Conservation (phyloP, 23 tunicate genomes). For the Trididemnum clinides region DNA sequence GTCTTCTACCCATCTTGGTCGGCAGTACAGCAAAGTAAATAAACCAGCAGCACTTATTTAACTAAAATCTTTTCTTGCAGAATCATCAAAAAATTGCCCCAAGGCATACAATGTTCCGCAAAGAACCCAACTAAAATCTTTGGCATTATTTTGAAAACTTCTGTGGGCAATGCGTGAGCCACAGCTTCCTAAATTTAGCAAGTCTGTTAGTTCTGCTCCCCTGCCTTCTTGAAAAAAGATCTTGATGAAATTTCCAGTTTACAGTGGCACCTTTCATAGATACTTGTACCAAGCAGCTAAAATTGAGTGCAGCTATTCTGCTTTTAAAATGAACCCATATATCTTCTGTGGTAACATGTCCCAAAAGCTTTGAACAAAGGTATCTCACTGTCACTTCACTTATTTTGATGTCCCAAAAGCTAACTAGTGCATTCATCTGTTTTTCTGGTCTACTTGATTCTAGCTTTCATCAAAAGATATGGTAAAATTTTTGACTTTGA, state of each 20-base stretch:
- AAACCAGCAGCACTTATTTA: background rate
- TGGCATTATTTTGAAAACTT: background rate
- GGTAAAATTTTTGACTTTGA: background rate
- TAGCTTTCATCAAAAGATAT: constrained; percentile 7
- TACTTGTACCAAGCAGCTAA: constrained; percentile 1
- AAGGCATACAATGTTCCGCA: background rate
- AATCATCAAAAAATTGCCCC: background rate
- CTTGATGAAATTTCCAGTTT: background rate
- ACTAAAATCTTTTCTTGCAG: constrained; percentile 24
- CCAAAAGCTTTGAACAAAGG: background rate
- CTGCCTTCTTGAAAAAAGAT: background rate
- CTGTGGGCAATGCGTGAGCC: background rate
- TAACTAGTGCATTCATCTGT: background rate
- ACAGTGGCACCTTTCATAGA: background rate
- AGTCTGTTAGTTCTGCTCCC: constrained; percentile 4
- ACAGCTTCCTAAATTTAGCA: constrained; percentile 20
- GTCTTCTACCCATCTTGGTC: constrained; percentile 26
- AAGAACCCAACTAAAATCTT: background rate
- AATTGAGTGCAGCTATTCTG: background rate
- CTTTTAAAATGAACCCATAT: background rate
- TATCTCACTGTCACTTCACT: constrained; percentile 16
- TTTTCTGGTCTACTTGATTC: background rate
- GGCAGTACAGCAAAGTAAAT: constrained; percentile 2
- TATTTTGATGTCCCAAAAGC: constrained; percentile 1
- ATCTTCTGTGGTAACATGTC: constrained; percentile 9